phyloP scores from a whole-genome alignment of 2,797 vertebrate species.

The Falco concolor region DNA sequence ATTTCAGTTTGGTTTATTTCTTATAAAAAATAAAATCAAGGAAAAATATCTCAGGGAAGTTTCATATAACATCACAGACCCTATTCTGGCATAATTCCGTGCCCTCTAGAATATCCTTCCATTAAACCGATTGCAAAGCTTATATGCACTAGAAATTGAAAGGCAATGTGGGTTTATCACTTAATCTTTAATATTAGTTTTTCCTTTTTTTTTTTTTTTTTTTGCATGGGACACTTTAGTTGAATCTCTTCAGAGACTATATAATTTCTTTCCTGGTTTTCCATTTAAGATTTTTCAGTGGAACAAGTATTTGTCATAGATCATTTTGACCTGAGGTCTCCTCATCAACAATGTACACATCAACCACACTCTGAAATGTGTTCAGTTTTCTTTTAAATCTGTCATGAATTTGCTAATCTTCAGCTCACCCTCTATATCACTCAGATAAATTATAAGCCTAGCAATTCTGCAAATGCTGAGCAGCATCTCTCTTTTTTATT shows the following conservation, averaged over 20 bases:
- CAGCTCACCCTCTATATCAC: neutral
- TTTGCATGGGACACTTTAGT: neutral
- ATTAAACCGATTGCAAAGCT: conserved; percentile 47
- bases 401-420: neutral
- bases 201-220: neutral
- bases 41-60: neutral
- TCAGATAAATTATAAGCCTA: conserved; percentile 20
- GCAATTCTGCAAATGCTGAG: neutral
- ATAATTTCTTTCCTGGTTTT: conserved; percentile 31
- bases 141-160: conserved; percentile 34
- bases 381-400: conserved; percentile 1
- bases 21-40: neutral
- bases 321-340: conserved; percentile 9
- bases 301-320: neutral
- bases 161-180: conserved; percentile 31
- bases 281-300: conserved; percentile 9
- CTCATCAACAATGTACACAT: neutral
- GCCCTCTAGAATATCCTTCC: conserved; percentile 33
- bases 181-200: conserved; percentile 42
- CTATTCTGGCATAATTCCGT: conserved; percentile 6
- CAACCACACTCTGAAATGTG: neutral
- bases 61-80: neutral
- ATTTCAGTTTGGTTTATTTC: neutral
- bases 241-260: conserved; percentile 14
- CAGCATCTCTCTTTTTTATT: neutral